Percentiles rank a stretch among this genome's conserved stretches.
Conservation (phyloP, 1,140 invertebrate genomes). For the Drosophila seguyi region DNA sequence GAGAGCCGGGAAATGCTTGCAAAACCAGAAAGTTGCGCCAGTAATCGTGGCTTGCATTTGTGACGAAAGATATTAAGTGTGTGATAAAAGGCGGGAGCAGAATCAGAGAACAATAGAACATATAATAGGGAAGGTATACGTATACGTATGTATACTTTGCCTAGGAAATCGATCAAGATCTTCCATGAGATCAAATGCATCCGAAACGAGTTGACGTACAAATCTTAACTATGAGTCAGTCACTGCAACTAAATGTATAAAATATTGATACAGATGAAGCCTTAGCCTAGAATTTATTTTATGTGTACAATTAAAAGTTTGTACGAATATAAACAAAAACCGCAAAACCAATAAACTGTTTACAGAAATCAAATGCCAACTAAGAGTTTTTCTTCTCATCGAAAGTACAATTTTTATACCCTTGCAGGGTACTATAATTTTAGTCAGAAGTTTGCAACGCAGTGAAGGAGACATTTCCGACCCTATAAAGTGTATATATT, state of each 20-base stretch:
- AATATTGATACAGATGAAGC: slow-evolving; percentile 12
- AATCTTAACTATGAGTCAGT: slow-evolving; percentile 70
- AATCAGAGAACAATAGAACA: slow-evolving; percentile 55
- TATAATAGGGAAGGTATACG: slow-evolving; percentile 17
- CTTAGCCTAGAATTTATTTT: slow-evolving; percentile 54
- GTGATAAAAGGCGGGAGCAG: slow-evolving; percentile 42
- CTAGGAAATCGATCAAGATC: slow-evolving; percentile 44
- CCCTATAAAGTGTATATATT: no score
- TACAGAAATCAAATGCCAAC: slow-evolving; percentile 15
- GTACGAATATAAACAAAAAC: slow-evolving; percentile 54
- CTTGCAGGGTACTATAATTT: no score
- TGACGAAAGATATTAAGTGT: slow-evolving; percentile 40
- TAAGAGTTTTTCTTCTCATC: neutral
- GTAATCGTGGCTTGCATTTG: slow-evolving; percentile 10
- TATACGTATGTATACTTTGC: slow-evolving; percentile 5
- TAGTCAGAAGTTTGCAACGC: no score
- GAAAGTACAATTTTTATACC: neutral
- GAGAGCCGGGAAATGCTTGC: neutral
- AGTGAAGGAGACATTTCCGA: no score
- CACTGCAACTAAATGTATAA: slow-evolving; percentile 44
- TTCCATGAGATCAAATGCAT: slow-evolving; percentile 53
- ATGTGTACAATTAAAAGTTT: slow-evolving; percentile 69
- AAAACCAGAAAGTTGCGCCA: neutral
- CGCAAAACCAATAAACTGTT: slow-evolving; percentile 44
- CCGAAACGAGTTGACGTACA: slow-evolving; percentile 66